phyloP scores from a whole-genome alignment of 2,797 vertebrate genomes.

The Rhadinocentrus ornatus region DNA sequence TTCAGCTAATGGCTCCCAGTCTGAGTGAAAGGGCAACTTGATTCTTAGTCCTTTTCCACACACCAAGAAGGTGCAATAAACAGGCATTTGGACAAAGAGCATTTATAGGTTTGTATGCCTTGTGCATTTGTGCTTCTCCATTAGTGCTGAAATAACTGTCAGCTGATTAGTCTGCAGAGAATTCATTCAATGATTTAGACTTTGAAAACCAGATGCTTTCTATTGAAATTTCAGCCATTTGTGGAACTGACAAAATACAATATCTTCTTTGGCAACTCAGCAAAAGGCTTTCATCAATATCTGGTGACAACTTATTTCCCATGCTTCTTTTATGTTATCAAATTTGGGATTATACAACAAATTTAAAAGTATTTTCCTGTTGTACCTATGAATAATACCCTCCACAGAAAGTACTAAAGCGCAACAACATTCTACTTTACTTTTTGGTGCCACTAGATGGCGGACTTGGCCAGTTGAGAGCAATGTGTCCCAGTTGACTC shows the following conservation, averaged over 20 bases:
- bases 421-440: conserved; percentile 1
- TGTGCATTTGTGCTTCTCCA: conserved; percentile 53
- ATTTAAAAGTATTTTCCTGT: background rate
- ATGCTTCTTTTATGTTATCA: background rate
- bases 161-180: conserved; percentile 26
- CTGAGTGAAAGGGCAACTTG: conserved; percentile 80
- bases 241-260: background rate
- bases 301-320: background rate
- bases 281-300: background rate
- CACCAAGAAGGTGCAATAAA: conserved; percentile 64
- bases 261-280: background rate
- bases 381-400: background rate
- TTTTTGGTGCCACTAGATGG: conserved; percentile 80
- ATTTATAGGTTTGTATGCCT: conserved; percentile 60
- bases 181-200: background rate
- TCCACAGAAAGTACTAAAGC: background rate
- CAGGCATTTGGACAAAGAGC: conserved; percentile 67
- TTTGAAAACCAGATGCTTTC: background rate
- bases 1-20: conserved; percentile 80
- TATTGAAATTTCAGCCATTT: background rate
- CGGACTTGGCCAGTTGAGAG: conserved; percentile 36
- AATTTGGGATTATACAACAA: background rate
- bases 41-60: conserved; percentile 70
- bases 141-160: conserved; percentile 48
- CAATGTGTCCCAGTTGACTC: conserved; percentile 31